Conservation (phyloP, 2,888 invertebrate genomes). For the Alentia gelatinosa region DNA sequence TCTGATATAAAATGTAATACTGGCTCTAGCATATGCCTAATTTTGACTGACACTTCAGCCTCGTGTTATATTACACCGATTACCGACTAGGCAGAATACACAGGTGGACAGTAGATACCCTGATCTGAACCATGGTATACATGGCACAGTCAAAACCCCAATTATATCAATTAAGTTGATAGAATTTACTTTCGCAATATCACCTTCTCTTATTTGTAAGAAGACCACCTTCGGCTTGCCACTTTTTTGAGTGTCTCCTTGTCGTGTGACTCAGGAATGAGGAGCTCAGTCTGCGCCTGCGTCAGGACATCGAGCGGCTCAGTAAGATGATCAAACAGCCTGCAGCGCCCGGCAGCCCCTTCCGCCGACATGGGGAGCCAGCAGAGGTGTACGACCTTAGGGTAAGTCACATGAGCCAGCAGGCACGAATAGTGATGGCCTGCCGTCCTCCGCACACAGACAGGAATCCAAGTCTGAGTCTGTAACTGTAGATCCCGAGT, state of each 20-base stretch:
- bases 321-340: conserved; percentile 66
- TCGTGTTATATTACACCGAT: no score
- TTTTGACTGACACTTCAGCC: no score
- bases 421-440: not conserved
- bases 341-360: not conserved
- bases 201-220: no score
- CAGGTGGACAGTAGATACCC: no score
- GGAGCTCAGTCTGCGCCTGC: conserved; percentile 86
- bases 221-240: not conserved
- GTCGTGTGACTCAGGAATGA: conserved; percentile 73
- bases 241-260: no score
- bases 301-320: conserved; percentile 84
- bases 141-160: no score
- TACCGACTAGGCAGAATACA: no score
- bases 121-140: no score
- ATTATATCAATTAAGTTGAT: no score
- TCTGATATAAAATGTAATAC: no score
- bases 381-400: conserved; percentile 52
- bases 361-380: conserved; percentile 45
- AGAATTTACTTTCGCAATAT: no score
- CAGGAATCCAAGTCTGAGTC: not conserved
- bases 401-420: conserved; percentile 44
- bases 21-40: no score
- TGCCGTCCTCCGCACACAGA: not conserved
- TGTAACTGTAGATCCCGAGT: not conserved